Conservation (phyloP, 2,797 vertebrate genomes). For the Spinus olivaceus region DNA sequence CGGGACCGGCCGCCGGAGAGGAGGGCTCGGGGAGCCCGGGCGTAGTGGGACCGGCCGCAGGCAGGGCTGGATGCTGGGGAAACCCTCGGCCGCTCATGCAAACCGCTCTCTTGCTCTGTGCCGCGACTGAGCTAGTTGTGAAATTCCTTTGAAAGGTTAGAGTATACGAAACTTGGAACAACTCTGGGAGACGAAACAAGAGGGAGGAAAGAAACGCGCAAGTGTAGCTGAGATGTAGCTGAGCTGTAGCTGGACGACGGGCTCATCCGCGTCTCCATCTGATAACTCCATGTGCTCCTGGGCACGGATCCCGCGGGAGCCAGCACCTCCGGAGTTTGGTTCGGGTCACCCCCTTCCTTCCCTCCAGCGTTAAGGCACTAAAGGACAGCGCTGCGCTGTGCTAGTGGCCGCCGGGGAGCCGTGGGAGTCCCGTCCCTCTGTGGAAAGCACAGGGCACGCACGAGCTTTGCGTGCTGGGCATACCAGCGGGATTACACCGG, state of each 20-base stretch:
- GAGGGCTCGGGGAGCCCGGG: background rate
- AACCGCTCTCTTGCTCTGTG: fast-evolving
- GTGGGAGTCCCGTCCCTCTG: background rate
- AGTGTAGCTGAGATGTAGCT: background rate
- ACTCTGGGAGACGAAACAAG: background rate
- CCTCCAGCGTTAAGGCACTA: fast-evolving
- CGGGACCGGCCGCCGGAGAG: background rate
- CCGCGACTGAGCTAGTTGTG: background rate
- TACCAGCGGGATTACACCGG: background rate
- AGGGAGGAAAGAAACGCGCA: fast-evolving
- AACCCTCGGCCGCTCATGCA: background rate
- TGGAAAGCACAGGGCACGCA: background rate
- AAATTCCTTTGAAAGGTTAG: background rate
- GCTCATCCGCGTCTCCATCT: background rate
- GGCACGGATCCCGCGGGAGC: fast-evolving
- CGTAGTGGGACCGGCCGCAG: background rate
- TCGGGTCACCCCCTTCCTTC: background rate
- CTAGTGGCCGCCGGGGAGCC: background rate
- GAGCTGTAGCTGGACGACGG: background rate
- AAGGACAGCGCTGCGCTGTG: background rate
- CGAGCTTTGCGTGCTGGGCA: background rate
- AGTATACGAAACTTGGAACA: background rate
- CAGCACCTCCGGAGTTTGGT: fast-evolving
- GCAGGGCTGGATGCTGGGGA: background rate
- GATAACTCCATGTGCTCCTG: fast-evolving